A percentile compares a stretch with the other conserved stretches of the same genome.
These are phyloP conservation scores for Silurus asotus DNA, from an alignment of 2,113 vertebrate species.

Conservation along the genomic window DNA sequence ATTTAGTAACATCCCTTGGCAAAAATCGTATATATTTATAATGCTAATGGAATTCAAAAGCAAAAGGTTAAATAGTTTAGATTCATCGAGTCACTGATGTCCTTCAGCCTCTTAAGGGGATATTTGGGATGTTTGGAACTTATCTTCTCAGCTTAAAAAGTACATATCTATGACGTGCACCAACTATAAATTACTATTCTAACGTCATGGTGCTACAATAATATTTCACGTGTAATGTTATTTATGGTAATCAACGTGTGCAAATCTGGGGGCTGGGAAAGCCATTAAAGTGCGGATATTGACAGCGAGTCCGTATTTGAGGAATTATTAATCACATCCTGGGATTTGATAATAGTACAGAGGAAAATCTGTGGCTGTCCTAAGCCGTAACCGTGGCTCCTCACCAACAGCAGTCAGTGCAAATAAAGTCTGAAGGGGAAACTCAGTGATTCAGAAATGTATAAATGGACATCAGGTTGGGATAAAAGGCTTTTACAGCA, in stretches of 20 bases:
- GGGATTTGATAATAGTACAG: constrained; percentile 27
- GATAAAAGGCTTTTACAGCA: too few species aligned
- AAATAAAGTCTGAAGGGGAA: constrained; percentile 28
- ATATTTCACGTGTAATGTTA: constrained; percentile 35
- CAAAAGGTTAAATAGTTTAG: neutral
- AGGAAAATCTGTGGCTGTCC: constrained; percentile 23
- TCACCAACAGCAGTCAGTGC: constrained; percentile 26
- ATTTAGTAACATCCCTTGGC: neutral
- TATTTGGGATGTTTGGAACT: neutral
- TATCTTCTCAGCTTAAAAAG: neutral
- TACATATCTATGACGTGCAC: neutral
- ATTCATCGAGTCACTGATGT: neutral
- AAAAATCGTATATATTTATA: neutral
- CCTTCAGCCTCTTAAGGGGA: neutral
- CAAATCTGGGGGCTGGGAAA: constrained; percentile 37
- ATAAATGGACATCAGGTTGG: neutral
- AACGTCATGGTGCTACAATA: constrained; percentile 8
- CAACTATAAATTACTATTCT: constrained; percentile 27
- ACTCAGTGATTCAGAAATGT: neutral
- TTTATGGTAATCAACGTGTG: constrained; percentile 52
- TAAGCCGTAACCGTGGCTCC: neutral
- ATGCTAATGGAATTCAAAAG: neutral
- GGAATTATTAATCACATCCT: constrained; percentile 44
- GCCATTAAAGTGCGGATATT: constrained; percentile 13
- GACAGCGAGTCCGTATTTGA: neutral